Percentiles rank a stretch among this genome's conserved stretches.
phyloP scores from a whole-genome alignment of 1,140 invertebrate genomes.

The Zophobas atratus region DNA sequence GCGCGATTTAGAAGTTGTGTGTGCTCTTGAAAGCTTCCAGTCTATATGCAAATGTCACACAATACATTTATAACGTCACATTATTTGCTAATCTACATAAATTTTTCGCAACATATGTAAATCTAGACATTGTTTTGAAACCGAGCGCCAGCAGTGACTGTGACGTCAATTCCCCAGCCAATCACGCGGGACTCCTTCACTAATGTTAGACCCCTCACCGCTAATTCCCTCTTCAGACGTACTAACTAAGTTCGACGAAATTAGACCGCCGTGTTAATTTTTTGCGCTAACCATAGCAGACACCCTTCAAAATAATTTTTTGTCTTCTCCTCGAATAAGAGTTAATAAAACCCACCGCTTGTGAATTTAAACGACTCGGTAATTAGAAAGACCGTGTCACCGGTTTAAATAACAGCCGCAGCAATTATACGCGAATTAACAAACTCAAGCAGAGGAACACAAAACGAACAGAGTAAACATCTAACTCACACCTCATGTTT shows the following conservation, averaged over 20 bases:
- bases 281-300: too few relatives aligned
- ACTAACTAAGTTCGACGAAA: too few relatives aligned
- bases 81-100: conserved; percentile 44
- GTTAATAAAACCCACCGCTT: conserved; percentile 16
- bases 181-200: too few relatives aligned
- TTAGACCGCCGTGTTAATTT: too few relatives aligned
- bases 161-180: too few relatives aligned
- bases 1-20: conserved; percentile 1
- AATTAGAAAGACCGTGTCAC: conserved; percentile 33
- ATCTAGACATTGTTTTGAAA: too few relatives aligned
- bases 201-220: too few relatives aligned
- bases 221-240: too few relatives aligned
- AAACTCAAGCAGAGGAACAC: conserved; percentile 24
- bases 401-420: conserved; percentile 37
- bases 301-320: too few relatives aligned
- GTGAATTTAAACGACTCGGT: conserved; percentile 20
- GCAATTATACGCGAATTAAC: conserved; percentile 35
- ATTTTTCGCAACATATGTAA: not conserved
- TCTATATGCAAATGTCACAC: conserved; percentile 46
- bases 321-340: not conserved
- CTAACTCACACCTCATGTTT: conserved; percentile 28
- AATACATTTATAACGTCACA: conserved; percentile 47
- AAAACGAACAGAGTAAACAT: conserved; percentile 28
- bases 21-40: conserved; percentile 1
- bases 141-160: too few relatives aligned